Percentiles rank a stretch among this genome's conserved stretches.
These are phyloP conservation scores for Colius striatus DNA, from an alignment of 2,113 vertebrate genomes.

Conservation along the genomic window DNA sequence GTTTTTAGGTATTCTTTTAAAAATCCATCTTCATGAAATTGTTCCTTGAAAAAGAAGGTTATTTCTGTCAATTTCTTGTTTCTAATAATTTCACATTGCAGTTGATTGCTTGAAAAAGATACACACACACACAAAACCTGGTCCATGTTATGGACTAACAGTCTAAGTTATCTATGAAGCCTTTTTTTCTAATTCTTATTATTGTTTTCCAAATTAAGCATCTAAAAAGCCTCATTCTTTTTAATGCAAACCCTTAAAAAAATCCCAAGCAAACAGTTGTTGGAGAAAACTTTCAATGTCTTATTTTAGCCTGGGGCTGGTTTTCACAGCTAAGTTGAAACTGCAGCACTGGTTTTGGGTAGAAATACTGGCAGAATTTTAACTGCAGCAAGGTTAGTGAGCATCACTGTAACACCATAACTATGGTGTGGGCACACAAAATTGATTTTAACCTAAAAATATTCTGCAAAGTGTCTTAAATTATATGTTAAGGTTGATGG, in stretches of 20 bases:
- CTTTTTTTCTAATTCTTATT: background rate
- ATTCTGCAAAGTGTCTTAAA: background rate
- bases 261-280: background rate
- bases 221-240: background rate
- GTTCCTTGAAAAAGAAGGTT: background rate
- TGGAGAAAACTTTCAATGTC: slow-evolving; percentile 1
- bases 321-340: slow-evolving; percentile 37
- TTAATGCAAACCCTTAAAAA: background rate
- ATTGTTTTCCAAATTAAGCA: background rate
- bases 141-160: background rate
- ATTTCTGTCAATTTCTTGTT: background rate
- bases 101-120: background rate
- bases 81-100: background rate
- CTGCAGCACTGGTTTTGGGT: background rate
- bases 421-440: background rate
- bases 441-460: background rate
- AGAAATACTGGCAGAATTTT: background rate
- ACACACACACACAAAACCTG: background rate
- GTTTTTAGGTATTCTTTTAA: background rate
- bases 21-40: background rate
- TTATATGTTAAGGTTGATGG: background rate
- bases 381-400: background rate
- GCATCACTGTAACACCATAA: background rate
- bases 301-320: slow-evolving; percentile 4
- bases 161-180: background rate